These are phyloP conservation scores for Neodon shergylaensis DNA, from an alignment of 2,113 vertebrate species.

Conservation along the genomic window DNA sequence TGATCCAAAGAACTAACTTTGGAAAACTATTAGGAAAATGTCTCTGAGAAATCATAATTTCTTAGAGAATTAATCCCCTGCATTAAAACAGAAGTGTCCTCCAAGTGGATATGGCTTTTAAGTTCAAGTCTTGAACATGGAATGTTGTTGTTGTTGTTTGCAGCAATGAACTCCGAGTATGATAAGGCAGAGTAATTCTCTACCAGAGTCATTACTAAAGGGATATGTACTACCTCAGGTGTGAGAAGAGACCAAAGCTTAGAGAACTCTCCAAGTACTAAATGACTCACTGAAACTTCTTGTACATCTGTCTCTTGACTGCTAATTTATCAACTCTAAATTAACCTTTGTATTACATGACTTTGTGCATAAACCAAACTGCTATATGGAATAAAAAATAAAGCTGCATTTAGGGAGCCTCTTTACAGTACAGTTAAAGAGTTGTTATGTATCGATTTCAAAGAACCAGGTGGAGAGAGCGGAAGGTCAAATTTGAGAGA, in stretches of 20 bases:
- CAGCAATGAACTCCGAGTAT: slow-evolving; percentile 37
- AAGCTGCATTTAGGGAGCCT: slow-evolving; percentile 67
- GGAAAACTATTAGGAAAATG: not conserved
- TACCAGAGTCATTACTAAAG: slow-evolving; percentile 42
- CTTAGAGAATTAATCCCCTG: not conserved
- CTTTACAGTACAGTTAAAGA: slow-evolving; percentile 76
- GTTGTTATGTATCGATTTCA: slow-evolving; percentile 66
- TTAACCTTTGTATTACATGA: slow-evolving; percentile 78
- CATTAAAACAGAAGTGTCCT: not conserved
- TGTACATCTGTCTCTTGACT: slow-evolving; percentile 63
- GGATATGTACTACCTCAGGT: slow-evolving; percentile 74
- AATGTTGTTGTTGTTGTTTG: slow-evolving; percentile 28
- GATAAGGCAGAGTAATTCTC: slow-evolving; percentile 23
- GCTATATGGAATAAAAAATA: slow-evolving; percentile 64
- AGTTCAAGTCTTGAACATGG: slow-evolving; percentile 2
- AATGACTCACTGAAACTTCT: slow-evolving; percentile 81
- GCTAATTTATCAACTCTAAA: slow-evolving; percentile 84
- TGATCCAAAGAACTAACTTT: slow-evolving; percentile 34
- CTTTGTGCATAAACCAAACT: slow-evolving; percentile 81
- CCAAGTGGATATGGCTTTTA: not conserved
- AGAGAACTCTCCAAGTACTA: slow-evolving; percentile 78
- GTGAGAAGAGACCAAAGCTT: slow-evolving; percentile 72
- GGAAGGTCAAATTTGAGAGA: not conserved
- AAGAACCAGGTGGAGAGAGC: not conserved
- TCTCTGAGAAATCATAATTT: not conserved